phyloP scores from a whole-genome alignment of 92 coral and sea anemone genomes.

The Desmophyllum pertusum region DNA sequence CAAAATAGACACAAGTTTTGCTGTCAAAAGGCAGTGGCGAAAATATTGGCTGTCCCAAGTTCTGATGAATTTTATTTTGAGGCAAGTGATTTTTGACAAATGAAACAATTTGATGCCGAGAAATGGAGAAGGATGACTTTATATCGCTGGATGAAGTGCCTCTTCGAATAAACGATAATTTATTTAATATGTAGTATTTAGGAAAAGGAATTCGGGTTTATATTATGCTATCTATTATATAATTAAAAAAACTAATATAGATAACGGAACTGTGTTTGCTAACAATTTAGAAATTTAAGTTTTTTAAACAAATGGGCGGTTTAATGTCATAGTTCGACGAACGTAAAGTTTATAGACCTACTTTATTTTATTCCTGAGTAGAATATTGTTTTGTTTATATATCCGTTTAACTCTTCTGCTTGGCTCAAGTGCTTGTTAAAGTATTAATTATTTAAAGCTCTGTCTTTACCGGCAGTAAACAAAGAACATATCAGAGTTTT shows the following conservation, averaged over 20 bases:
- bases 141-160: background rate
- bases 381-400: background rate
- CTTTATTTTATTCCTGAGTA: background rate
- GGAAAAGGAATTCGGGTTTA: background rate
- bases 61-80: background rate
- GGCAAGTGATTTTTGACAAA: background rate
- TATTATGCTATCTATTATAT: background rate
- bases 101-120: background rate
- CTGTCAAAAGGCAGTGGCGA: background rate
- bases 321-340: background rate
- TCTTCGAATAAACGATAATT: background rate
- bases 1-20: background rate
- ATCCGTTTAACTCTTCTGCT: background rate
- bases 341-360: background rate
- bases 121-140: background rate
- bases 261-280: background rate
- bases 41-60: background rate
- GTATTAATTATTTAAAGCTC: constrained; percentile 11
- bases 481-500: background rate
- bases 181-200: background rate
- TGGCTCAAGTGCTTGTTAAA: constrained; percentile 9
- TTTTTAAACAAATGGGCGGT: background rate
- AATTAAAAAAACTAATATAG: background rate
- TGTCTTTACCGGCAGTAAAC: background rate
- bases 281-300: too few relatives aligned